These are phyloP conservation scores for Spondyliosoma cantharus DNA, from an alignment of 2,797 vertebrate species.

Conservation along the genomic window DNA sequence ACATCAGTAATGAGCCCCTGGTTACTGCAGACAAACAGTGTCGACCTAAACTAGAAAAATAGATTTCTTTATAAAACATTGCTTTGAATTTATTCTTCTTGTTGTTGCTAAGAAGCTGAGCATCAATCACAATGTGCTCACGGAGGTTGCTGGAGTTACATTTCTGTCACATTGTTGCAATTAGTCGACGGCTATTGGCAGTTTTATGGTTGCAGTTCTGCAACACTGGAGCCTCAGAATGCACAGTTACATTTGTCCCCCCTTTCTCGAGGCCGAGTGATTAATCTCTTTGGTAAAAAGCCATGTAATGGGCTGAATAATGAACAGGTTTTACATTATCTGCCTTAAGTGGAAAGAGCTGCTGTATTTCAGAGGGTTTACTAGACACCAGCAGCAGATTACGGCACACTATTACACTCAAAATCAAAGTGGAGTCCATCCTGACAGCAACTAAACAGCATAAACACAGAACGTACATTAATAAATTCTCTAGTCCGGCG, in stretches of 20 bases:
- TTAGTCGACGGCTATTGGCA: slow-evolving; percentile 47
- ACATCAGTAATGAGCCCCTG: neutral
- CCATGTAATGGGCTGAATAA: slow-evolving; percentile 44
- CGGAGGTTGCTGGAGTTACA: slow-evolving; percentile 16
- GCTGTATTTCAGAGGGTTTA: slow-evolving; percentile 9
- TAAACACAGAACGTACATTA: slow-evolving; percentile 1
- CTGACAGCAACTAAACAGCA: slow-evolving; percentile 10
- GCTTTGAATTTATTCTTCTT: neutral
- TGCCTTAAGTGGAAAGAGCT: slow-evolving; percentile 3
- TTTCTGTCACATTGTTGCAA: slow-evolving; percentile 33
- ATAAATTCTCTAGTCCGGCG: neutral
- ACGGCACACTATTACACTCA: neutral
- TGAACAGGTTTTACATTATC: slow-evolving; percentile 30
- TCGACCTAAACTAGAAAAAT: neutral
- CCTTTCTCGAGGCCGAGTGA: slow-evolving; percentile 28
- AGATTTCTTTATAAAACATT: neutral
- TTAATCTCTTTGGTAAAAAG: slow-evolving; percentile 48
- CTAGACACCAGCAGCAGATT: slow-evolving; percentile 5
- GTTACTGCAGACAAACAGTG: slow-evolving; percentile 21
- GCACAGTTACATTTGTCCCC: slow-evolving; percentile 18
- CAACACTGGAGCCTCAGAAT: slow-evolving; percentile 28
- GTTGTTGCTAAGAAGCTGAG: slow-evolving; percentile 17
- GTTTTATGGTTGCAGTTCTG: slow-evolving; percentile 44
- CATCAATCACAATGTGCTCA: slow-evolving; percentile 23
- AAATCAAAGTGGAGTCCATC: neutral